Evolutionary conservation across 2,888 invertebrate genomes (phyloP), one percentile per base, ranked within the genome.

Genomic region (Thereva nobilitata): DNA sequence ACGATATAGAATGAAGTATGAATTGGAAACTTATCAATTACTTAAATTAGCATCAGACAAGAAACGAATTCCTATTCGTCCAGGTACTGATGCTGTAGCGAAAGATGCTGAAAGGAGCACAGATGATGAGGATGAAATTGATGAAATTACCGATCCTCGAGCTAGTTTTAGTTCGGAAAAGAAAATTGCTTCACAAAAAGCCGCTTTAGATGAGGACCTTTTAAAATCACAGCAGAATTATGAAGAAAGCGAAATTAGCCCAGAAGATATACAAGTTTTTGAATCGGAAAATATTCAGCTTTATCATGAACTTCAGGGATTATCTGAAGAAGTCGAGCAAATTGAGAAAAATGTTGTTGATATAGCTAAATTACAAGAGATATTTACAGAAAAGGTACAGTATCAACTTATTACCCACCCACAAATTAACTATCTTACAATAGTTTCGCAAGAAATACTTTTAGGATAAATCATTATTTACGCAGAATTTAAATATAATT

Each of bases 291-390:
- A 97, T 80, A 86, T 90, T 65, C 90, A 91, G 72, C 82, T 97
- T 7, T 89, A 90, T 74, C 91, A 93, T 76, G 92, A 96, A 73
- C 82, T 97, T 55, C 95, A 93, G 77, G 92, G 89, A 67, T 84
- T 95, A 76, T 90, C 91, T 0, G 94, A 95, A 75, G 97, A 97
- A 82, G 93, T 97, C 0, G 89, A 88, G 78, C 92, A 90, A 78
- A 93, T 94, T 74, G 92, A 92, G 76, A 90, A 88, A 74, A 96
- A 96, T 83, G 96, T 99, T 0, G 89, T 96, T 0, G 95, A 97
- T 77, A 97, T 99, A 74, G 93, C 97, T 2, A 92, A 93, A 78
- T 82, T 99, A 37, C 98, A 99, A 78, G 93, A 97, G 79, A 88
- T 96, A 72, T 97, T 99, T 75, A 93, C 97, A 8, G 97, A 98